These are phyloP conservation scores for Nephrotoma flavescens DNA, from an alignment of 2,888 invertebrate species.

Conservation along the genomic window DNA sequence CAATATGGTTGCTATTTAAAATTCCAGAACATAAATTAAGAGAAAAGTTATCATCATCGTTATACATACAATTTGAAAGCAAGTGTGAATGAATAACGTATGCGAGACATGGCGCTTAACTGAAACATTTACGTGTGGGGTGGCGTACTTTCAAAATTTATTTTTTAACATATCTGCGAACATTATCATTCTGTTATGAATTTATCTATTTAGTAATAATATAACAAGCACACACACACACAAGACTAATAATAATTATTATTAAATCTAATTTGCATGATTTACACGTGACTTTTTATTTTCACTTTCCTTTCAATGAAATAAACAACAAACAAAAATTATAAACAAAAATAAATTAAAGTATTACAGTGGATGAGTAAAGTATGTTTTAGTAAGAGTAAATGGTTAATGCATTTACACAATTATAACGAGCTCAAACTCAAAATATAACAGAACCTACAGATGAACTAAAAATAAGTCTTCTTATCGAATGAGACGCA, in stretches of 20 bases:
- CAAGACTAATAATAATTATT: not conserved
- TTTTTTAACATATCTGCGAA: not conserved
- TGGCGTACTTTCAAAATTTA: not conserved
- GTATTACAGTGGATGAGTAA: not conserved
- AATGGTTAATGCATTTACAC: no score
- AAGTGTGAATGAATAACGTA: not conserved
- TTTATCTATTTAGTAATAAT: not conserved
- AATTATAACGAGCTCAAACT: no score
- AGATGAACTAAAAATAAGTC: no score
- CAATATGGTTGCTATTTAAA: not conserved
- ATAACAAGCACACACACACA: not conserved
- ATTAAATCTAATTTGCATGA: not conserved
- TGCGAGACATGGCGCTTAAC: not conserved
- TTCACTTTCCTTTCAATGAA: not conserved
- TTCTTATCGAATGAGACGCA: no score
- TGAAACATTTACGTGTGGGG: not conserved
- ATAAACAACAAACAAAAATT: not conserved
- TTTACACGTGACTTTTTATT: not conserved
- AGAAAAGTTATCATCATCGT: not conserved
- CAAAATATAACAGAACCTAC: no score
- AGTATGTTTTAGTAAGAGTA: not conserved
- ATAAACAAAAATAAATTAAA: not conserved
- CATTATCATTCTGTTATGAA: not conserved
- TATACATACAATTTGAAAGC: not conserved
- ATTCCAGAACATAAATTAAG: not conserved